Percentiles rank a stretch among this genome's conserved stretches.
Conservation (phyloP, 2,113 vertebrate genomes). For the Paradisaea rubra region DNA sequence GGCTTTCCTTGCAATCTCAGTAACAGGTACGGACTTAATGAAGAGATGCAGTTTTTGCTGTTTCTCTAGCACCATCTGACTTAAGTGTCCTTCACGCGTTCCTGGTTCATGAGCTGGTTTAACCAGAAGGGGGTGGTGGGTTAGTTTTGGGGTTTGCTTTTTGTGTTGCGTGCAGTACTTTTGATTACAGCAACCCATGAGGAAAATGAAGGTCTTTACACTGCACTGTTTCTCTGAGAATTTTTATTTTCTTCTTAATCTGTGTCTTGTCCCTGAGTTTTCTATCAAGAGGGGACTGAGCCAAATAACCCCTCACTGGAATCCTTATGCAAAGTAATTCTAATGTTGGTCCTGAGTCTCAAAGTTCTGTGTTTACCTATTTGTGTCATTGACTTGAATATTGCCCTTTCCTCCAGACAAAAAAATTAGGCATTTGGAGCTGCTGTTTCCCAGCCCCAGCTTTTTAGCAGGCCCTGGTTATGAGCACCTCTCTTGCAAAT, state of each 20-base stretch:
- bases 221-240: not conserved
- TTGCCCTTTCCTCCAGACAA: not conserved
- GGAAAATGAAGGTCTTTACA: not conserved
- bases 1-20: not conserved
- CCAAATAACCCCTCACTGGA: not conserved
- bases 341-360: not conserved
- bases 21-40: not conserved
- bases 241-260: not conserved
- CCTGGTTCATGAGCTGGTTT: no score
- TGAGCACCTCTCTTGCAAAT: not conserved
- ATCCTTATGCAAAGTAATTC: not conserved
- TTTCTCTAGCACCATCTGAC: no score
- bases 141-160: not conserved
- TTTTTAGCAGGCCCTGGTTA: not conserved
- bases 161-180: not conserved
- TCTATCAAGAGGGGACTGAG: not conserved
- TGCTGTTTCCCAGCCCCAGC: not conserved
- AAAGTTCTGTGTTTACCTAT: not conserved
- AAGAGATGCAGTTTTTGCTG: not conserved
- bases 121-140: not conserved
- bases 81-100: not conserved
- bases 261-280: not conserved
- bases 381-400: not conserved
- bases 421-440: not conserved
- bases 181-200: accelerated